Conservation (phyloP, 2,113 vertebrate genomes). For the Petrocephalus microphthalmus region DNA sequence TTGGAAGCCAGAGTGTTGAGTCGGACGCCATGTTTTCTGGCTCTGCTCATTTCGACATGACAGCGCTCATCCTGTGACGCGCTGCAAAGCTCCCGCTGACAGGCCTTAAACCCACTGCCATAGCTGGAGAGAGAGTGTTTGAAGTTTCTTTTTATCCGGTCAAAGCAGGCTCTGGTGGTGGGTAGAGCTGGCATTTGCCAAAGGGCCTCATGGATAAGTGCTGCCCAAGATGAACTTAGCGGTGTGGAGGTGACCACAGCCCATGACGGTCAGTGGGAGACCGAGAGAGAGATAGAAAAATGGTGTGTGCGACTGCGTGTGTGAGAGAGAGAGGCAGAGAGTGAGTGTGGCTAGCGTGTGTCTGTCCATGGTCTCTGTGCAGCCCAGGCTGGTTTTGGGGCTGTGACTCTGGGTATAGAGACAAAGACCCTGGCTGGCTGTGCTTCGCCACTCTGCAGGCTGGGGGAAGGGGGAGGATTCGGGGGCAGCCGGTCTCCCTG, state of each 20-base stretch:
- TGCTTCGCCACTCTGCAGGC: not conserved
- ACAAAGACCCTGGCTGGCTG: not conserved
- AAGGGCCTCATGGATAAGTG: not conserved
- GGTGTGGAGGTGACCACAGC: not conserved
- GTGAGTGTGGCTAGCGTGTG: not conserved
- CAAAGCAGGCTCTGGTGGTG: too few species aligned
- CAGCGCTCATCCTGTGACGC: not conserved
- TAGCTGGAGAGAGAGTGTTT: not conserved
- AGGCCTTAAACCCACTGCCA: not conserved
- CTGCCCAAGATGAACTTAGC: not conserved
- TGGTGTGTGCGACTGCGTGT: too few species aligned
- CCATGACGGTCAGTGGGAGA: not conserved
- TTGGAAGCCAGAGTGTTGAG: not conserved
- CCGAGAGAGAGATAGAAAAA: too few species aligned
- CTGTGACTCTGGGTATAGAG: not conserved
- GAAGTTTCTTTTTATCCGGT: too few species aligned
- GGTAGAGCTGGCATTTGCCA: too few species aligned
- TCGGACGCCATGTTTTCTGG: not conserved
- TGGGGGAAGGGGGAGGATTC: conserved; percentile 23
- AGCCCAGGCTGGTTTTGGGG: not conserved
- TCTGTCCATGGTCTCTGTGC: not conserved
- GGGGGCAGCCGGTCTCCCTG: conserved; percentile 44
- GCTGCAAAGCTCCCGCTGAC: not conserved
- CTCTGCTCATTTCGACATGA: not conserved
- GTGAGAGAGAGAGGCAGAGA: too few species aligned